Evolutionary conservation across 2,888 invertebrate species (phyloP).

Genomic region (Meloe dianella): DNA sequence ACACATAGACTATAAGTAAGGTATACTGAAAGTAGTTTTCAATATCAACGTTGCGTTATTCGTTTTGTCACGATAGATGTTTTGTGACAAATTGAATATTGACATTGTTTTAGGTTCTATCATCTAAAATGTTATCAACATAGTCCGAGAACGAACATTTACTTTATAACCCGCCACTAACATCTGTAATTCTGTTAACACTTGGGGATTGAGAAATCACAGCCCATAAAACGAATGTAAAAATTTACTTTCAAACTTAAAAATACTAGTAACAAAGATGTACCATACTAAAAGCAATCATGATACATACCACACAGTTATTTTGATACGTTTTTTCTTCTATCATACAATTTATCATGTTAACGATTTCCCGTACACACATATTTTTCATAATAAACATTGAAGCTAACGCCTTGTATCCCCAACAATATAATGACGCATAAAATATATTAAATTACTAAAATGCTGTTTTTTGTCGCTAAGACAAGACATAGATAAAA

Average conservation of each 20-base stretch:
- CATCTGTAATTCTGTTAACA: conserved; percentile 46
- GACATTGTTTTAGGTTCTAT: conserved; percentile 42
- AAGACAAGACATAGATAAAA: conserved; percentile 5
- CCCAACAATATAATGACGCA: conserved; percentile 12
- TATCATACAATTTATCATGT: conserved; percentile 42
- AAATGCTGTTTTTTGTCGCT: neutral
- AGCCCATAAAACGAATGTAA: conserved; percentile 42
- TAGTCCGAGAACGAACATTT: conserved; percentile 36
- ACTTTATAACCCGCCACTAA: conserved; percentile 43
- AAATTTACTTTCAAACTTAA: conserved; percentile 45
- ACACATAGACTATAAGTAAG: conserved; percentile 30
- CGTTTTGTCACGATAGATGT: conserved; percentile 24
- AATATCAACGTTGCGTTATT: conserved; percentile 33
- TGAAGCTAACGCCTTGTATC: conserved; percentile 19
- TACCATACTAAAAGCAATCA: conserved; percentile 31
- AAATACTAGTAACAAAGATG: conserved; percentile 36
- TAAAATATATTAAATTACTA: conserved; percentile 15
- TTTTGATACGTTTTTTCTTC: conserved; percentile 43
- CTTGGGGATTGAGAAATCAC: conserved; percentile 44
- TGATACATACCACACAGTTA: conserved; percentile 44
- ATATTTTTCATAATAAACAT: conserved; percentile 36
- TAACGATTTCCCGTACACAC: conserved; percentile 43
- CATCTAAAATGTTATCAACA: conserved; percentile 38
- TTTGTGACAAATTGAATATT: conserved; percentile 38
- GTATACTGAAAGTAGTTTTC: conserved; percentile 32